Evolutionary conservation across 2,888 invertebrate species (phyloP), one percentile per base, ranked within the genome.

Genomic region (Linnaemya vulpina): DNA sequence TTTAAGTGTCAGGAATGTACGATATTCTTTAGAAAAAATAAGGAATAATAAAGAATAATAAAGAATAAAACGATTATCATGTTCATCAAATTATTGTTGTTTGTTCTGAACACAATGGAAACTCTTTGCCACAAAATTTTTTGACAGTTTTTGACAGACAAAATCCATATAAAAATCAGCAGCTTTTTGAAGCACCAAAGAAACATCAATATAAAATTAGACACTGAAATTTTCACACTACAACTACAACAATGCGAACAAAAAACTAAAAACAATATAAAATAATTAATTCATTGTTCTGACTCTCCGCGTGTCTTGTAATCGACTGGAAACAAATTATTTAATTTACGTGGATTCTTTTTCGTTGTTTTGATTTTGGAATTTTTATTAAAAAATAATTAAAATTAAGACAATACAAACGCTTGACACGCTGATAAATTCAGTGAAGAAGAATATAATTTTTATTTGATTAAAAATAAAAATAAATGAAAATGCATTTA

Each of bases 181-280:
- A 40, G 9, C 35, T 20, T 60, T 40, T 30, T 63, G n/a, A 70
- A 46, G 30, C 49, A 7, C 46, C 9, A 49, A 63, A 71, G 71
- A 40, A 58, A 40, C 10, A 30, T 60, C 35, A 77, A 30, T 30
- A 30, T 2, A 30, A 2, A 30, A 30, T 30, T 30, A 30, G 30
- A 83, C 67, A 78, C 77, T 74, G 58, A 10, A 51, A 68, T 55
- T 53, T 68, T 78, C 83, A 78, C 83, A 83, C 71, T 58, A 40
- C 30, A 71, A 71, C 65, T 76, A 76, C 68, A 76, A 25, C 68
- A 77, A 68, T 53, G 43, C 63, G 30, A 51, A 74, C 11, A 22
- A 51, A 3, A 25, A 62, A 3, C 17, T 55, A 17, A n/a, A 49
- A 60, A 51, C 9, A 25, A 62, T 8, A 30, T 55, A 17, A n/a